Evolutionary conservation across 2,113 vertebrate genomes (phyloP).

Genomic region (Lipophrys pholis): DNA sequence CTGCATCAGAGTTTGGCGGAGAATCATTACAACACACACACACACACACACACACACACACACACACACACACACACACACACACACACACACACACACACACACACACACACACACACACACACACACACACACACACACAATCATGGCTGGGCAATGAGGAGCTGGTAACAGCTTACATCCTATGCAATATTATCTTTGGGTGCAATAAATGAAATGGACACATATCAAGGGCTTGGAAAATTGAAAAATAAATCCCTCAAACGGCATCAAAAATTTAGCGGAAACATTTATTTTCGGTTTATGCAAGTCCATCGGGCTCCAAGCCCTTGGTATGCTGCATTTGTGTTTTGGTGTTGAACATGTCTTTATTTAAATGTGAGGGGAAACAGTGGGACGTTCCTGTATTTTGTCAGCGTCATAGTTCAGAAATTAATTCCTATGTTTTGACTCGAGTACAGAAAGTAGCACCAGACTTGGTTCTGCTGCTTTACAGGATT

Average conservation of each 20-base stretch:
- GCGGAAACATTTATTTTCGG: conserved; percentile 44
- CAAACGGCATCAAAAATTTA: conserved; percentile 4
- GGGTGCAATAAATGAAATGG: conserved; percentile 81
- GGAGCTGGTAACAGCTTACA: conserved; percentile 83
- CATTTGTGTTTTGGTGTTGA: conserved; percentile 46
- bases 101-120: no score
- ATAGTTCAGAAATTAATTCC: not conserved
- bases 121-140: conserved; percentile 35
- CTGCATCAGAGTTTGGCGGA: conserved; percentile 38
- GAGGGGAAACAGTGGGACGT: conserved; percentile 5
- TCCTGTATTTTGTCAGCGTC: conserved; percentile 29
- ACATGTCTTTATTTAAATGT: conserved; percentile 62
- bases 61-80: conserved; percentile 18
- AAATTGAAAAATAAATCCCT: conserved; percentile 19
- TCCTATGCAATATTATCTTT: conserved; percentile 85
- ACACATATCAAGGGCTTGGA: conserved; percentile 64
- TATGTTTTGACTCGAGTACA: conserved; percentile 6
- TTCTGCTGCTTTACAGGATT: not conserved
- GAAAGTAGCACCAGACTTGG: not conserved
- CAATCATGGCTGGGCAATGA: conserved; percentile 81
- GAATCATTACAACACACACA: conserved; percentile 32
- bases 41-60: conserved; percentile 19
- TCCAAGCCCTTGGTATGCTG: conserved; percentile 52
- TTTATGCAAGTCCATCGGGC: conserved; percentile 24
- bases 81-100: conserved; percentile 32